These are phyloP conservation scores for Lithophane semibrunnea DNA, from an alignment of 2,888 invertebrate genomes.

Conservation along the genomic window DNA sequence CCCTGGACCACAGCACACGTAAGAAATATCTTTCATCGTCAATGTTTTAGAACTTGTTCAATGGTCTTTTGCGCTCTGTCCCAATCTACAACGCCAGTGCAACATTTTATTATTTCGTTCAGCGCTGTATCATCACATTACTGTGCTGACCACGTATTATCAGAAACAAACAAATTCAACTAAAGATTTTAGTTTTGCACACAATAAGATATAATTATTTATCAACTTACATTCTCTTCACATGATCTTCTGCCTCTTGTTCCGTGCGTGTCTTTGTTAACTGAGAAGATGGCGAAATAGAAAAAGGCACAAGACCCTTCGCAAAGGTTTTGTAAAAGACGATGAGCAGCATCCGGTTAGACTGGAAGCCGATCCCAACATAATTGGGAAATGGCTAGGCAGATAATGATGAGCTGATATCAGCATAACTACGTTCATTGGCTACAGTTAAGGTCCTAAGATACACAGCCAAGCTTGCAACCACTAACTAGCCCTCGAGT, in stretches of 20 bases:
- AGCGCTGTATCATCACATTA: not conserved
- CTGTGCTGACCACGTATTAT: not conserved
- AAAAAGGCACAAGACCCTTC: not conserved
- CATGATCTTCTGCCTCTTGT: not conserved
- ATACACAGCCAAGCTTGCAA: not conserved
- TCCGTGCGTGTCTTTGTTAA: not conserved
- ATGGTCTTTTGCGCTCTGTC: not conserved
- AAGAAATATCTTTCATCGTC: not conserved
- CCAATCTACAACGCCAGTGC: not conserved
- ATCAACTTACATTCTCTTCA: too few relatives aligned
- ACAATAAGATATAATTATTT: too few relatives aligned
- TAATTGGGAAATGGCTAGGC: not conserved
- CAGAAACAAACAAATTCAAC: constrained; percentile 39
- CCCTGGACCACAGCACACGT: not conserved
- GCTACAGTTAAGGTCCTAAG: not conserved
- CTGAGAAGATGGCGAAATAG: not conserved
- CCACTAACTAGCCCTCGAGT: not conserved
- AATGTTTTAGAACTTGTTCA: too few relatives aligned
- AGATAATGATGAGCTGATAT: not conserved
- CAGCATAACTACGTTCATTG: not conserved
- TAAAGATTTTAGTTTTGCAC: not conserved
- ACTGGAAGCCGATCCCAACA: not conserved
- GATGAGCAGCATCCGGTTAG: not conserved
- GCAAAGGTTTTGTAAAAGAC: not conserved
- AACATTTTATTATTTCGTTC: constrained; percentile 1